Conservation (phyloP, 2,888 invertebrate species). For the Eupithecia pulchellata region DNA sequence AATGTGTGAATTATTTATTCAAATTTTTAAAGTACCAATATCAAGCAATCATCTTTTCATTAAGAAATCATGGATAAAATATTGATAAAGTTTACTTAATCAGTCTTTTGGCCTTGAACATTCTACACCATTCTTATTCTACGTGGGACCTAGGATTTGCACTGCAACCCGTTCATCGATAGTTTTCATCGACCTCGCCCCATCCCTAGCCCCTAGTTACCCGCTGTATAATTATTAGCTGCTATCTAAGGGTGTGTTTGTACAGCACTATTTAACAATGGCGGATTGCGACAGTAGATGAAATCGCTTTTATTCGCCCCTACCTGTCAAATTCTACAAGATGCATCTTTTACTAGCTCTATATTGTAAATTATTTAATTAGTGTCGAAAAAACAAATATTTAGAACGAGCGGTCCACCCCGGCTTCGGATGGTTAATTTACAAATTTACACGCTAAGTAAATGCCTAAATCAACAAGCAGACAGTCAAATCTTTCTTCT, state of each 20-base stretch:
- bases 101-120: not conserved
- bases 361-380: no score
- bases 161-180: not conserved
- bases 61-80: not conserved
- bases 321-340: not conserved
- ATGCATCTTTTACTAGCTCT: no score
- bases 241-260: conserved; percentile 40
- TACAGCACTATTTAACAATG: conserved; percentile 25
- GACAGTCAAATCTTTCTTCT: no score
- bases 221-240: conserved; percentile 46
- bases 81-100: not conserved
- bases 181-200: conserved; percentile 23
- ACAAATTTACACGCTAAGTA: no score
- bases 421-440: no score
- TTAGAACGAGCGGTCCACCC: no score
- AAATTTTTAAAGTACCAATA: conserved; percentile 19
- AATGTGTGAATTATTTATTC: conserved; percentile 33
- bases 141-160: no score
- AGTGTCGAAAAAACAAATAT: no score
- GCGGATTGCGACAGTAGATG: not conserved
- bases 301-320: not conserved
- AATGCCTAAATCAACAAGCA: no score
- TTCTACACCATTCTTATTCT: not conserved
- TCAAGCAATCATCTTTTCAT: conserved; percentile 1
- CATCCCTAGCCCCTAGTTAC: conserved; percentile 41